Percentiles rank a stretch among this genome's conserved stretches.
Conservation (phyloP, 2,797 vertebrate genomes). For the Esox masquinongy region DNA sequence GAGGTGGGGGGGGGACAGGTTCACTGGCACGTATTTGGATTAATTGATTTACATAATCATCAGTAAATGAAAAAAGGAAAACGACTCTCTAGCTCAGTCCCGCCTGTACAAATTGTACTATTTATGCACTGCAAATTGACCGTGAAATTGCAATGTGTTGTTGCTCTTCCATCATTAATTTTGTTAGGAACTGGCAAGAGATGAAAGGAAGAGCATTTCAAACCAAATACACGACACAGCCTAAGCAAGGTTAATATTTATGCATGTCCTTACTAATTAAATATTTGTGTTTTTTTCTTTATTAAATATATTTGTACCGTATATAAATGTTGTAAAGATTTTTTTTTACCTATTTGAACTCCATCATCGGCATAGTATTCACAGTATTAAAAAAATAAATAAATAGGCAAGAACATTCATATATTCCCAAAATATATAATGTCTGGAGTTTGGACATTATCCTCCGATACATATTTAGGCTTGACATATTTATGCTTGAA, state of each 20-base stretch:
- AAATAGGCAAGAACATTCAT: background rate
- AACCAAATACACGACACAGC: constrained; percentile 6
- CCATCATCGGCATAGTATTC: background rate
- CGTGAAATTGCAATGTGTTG: constrained; percentile 75
- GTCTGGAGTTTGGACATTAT: background rate
- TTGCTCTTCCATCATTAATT: constrained; percentile 64
- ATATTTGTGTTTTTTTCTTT: background rate
- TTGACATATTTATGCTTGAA: background rate
- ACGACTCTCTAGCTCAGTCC: constrained; percentile 14
- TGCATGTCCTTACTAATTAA: background rate
- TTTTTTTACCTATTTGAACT: background rate
- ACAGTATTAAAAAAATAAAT: background rate
- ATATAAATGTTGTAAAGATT: background rate
- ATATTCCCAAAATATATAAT: background rate
- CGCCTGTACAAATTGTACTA: constrained; percentile 45
- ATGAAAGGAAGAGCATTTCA: constrained; percentile 13
- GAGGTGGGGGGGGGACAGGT: background rate
- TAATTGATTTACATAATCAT: constrained; percentile 44
- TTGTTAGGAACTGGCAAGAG: constrained; percentile 48
- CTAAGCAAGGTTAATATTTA: background rate
- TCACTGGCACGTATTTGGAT: constrained; percentile 28
- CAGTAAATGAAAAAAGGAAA: constrained; percentile 18
- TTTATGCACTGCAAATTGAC: constrained; percentile 73
- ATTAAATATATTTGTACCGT: background rate
- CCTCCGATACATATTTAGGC: background rate